Evolutionary conservation across 1,140 invertebrate species (phyloP).

Genomic region (Micrasema longulum): DNA sequence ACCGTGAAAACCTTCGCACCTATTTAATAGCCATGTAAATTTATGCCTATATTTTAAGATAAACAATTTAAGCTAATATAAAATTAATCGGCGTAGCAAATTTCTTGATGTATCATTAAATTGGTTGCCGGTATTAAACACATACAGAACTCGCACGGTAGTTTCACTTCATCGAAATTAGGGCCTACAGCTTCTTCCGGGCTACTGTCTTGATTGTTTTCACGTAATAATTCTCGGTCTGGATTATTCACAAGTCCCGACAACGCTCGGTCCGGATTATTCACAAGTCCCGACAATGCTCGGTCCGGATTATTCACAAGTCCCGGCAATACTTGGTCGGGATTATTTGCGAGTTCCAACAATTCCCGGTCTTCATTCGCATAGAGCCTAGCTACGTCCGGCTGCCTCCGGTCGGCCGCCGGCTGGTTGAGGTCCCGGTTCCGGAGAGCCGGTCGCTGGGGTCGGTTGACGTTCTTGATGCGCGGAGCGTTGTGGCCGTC

Average conservation of each 20-base stretch:
- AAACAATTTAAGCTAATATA: no score
- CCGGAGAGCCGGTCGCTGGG: background rate
- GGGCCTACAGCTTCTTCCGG: slow-evolving; percentile 29
- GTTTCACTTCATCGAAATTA: slow-evolving; percentile 40
- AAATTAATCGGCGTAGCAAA: slow-evolving; percentile 41
- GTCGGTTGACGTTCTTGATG: slow-evolving; percentile 24
- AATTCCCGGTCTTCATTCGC: background rate
- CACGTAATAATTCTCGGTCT: background rate
- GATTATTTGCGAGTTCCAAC: background rate
- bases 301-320: no score
- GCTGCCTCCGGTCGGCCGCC: background rate
- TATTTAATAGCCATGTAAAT: no score
- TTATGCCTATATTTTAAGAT: no score
- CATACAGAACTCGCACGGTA: slow-evolving; percentile 54
- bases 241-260: no score
- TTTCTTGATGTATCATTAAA: slow-evolving; percentile 46
- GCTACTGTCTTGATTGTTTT: background rate
- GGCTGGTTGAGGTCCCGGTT: background rate
- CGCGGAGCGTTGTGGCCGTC: slow-evolving; percentile 40
- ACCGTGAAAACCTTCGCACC: no score
- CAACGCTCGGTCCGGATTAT: background rate
- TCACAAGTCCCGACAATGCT: background rate
- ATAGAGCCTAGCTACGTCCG: background rate
- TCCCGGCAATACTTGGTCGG: background rate
- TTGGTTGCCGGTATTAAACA: slow-evolving; percentile 39